Evolutionary conservation across 2,888 invertebrate genomes (phyloP), one percentile per base, ranked within the genome.

Genomic region (Aelia acuminata): DNA sequence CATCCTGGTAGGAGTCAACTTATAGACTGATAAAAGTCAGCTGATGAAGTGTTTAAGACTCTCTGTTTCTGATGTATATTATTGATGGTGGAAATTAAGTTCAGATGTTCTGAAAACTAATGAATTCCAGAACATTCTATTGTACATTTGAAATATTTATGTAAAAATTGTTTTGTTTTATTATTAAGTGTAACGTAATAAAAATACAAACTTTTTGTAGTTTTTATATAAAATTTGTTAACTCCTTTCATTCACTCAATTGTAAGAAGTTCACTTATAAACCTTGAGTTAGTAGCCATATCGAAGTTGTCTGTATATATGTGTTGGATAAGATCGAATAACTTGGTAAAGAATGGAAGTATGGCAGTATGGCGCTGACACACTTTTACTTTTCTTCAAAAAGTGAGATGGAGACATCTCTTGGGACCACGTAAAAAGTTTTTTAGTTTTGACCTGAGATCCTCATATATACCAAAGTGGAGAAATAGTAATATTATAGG

Each of bases 131-230:
- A 20, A 70, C 20, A 35, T 70, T 70, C 26, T 80, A n/a, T 80
- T 80, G 80, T 80, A 80, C 43, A 80, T 80, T 80, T 80, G 43
- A 80, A 80, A 80, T 80, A 80, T 43, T 43, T 80, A 26, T 80
- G 80, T 80, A 80, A 43, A 80, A 80, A 80, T 43, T 80, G 63
- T 80, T 43, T 80, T 80, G 80, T 80, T 80, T 80, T 80, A 43
- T 80, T 80, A 80, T 80, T 80, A 80, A 80, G 80, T 80, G 43
- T 80, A 80, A 80, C 43, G 80, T 80, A 80, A 80, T 43, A 80
- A 80, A 80, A 43, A 80, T 80, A 80, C 80, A 80, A 47, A 47
- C 80, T 70, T 70, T 70, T 70, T 70, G 63, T 70, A 70, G 31
- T 70, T 70, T 70, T 70, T 70, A 70, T 70, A 70, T 18, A 70